phyloP scores from a whole-genome alignment of 2,888 invertebrate species.

The Patella ulyssiponensis region DNA sequence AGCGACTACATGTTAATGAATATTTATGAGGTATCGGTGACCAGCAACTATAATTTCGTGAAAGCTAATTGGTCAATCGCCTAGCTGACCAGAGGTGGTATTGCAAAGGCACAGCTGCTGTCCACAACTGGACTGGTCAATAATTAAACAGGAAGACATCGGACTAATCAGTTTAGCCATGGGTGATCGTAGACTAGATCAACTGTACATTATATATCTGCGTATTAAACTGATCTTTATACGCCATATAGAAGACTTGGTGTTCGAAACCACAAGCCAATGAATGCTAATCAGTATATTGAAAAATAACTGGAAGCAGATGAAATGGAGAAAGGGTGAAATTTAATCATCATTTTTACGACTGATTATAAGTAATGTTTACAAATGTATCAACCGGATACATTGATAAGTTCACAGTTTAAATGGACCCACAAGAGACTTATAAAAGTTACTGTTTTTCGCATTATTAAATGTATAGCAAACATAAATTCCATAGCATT shows the following conservation, averaged over 20 bases:
- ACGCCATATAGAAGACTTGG: neutral
- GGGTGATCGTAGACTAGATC: neutral
- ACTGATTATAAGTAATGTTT: too few species aligned
- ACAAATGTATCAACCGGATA: too few species aligned
- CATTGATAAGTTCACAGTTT: too few species aligned
- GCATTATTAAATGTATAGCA: too few species aligned
- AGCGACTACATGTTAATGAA: neutral
- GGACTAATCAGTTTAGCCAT: slow-evolving; percentile 11
- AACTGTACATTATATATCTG: neutral
- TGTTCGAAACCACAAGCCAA: neutral
- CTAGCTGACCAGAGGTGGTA: slow-evolving; percentile 10
- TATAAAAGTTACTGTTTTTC: too few species aligned
- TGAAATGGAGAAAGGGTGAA: neutral
- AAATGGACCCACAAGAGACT: too few species aligned
- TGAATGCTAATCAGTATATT: neutral
- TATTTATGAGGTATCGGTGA: neutral
- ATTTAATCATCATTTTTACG: too few species aligned
- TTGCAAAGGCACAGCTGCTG: slow-evolving; percentile 7
- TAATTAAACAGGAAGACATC: slow-evolving; percentile 7
- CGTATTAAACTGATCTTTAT: too few species aligned
- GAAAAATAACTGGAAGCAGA: slow-evolving; percentile 5
- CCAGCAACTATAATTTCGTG: neutral
- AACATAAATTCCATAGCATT: too few species aligned
- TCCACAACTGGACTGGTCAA: slow-evolving; percentile 4
- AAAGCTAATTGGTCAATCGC: slow-evolving; percentile 13